phyloP scores from a whole-genome alignment of 2,797 vertebrate genomes.

The Salmo trutta region DNA sequence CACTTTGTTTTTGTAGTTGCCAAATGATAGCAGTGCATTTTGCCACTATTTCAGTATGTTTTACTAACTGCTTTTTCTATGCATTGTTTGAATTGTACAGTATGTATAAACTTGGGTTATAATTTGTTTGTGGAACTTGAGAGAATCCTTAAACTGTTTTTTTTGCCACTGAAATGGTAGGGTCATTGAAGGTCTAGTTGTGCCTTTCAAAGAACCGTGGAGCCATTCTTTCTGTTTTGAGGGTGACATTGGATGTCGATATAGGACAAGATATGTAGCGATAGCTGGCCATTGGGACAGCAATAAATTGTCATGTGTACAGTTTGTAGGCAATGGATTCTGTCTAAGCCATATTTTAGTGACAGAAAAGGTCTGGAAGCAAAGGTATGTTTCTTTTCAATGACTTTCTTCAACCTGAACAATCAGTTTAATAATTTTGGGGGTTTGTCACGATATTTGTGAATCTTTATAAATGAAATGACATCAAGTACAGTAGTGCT shows the following conservation, averaged over 20 bases:
- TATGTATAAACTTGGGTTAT: constrained; percentile 79
- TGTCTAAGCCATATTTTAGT: constrained; percentile 65
- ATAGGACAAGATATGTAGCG: constrained; percentile 35
- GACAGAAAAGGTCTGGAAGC: constrained; percentile 35
- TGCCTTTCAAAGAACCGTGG: constrained; percentile 64
- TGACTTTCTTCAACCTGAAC: constrained; percentile 45
- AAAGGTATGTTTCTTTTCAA: constrained; percentile 22
- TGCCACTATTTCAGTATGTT: constrained; percentile 78
- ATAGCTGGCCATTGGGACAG: constrained; percentile 13
- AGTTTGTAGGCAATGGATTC: constrained; percentile 37
- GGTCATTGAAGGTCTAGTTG: constrained; percentile 66
- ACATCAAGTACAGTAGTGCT: constrained; percentile 34
- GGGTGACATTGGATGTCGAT: constrained; percentile 33
- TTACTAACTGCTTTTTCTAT: constrained; percentile 81
- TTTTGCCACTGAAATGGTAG: constrained; percentile 71
- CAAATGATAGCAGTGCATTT: constrained; percentile 78
- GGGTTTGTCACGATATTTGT: constrained; percentile 11
- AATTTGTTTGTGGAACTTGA: constrained; percentile 38
- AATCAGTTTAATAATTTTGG: constrained; percentile 51
- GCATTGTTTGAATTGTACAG: constrained; percentile 84
- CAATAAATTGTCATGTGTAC: constrained; percentile 41
- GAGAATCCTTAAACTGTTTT: constrained; percentile 32
- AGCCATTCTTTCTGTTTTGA: constrained; percentile 56
- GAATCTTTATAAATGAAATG: constrained; percentile 38
- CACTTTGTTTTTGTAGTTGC: constrained; percentile 68